Evolutionary conservation across 2,797 vertebrate species (phyloP), one percentile per base, ranked within the genome.

Genomic region (Dermochelys coriacea): DNA sequence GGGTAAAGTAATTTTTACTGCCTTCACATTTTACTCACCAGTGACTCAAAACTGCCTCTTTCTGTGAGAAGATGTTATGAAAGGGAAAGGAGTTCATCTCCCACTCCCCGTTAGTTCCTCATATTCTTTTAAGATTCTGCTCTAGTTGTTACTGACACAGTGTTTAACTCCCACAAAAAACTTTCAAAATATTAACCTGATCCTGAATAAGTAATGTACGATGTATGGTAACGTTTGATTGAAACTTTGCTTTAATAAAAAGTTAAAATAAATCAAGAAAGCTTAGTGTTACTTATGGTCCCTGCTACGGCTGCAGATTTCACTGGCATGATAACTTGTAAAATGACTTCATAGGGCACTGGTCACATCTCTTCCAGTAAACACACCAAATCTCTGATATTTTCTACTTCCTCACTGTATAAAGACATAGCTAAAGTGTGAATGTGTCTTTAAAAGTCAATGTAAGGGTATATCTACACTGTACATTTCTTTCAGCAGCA

Each of bases 381-480:
- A 21, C 0, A 0, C 12, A 47, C 86, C 82, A 86, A 88, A 88
- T 52, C 41, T 11, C 49, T 49, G 83, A 21, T 18, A 31, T 71
- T 89, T 84, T 80, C 4, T 0, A 37, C 27, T 85, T 27, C 55
- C 19, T 14, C 71, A 5, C 15, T 37, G 14, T 68, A 41, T 41
- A 45, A 27, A 45, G 23, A 74, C 41, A 45, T 45, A 12, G n/a
- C 21, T 25, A 74, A 45, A 57, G 25, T 79, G 47, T 55, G 12
- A 91, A 59, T 23, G 23, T 79, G 29, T 82, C 61, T 91, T 93
- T 86, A 91, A 90, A 95, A 94, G 34, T 34, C 16, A 50, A 8
- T 21, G 12, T 45, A 94, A 64, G 34, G 34, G 61, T 29, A n/a
- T 4, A 61, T 16, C 57, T 61, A 61, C 57, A 57, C 27, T 57